Percentiles rank a stretch among this genome's conserved stretches.
Evolutionary conservation across 2,113 vertebrate species (phyloP).

Genomic region (Catharus minimus): DNA sequence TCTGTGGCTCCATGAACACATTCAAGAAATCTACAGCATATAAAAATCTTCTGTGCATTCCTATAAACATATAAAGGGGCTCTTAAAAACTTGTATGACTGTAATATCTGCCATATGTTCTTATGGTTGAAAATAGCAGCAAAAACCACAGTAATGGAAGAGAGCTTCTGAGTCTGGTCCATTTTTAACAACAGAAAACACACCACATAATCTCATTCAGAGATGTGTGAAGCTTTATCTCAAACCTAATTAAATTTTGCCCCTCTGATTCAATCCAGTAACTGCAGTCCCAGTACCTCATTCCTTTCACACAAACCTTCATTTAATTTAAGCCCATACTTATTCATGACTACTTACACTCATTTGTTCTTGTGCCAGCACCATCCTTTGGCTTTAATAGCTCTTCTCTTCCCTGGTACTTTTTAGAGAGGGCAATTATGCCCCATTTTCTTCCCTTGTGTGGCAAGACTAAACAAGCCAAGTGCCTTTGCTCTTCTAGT

Average conservation of each 20-base stretch:
- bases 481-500: background rate
- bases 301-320: background rate
- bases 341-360: background rate
- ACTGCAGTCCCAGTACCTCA: background rate
- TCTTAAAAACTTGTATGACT: background rate
- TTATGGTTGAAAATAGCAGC: background rate
- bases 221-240: background rate
- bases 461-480: background rate
- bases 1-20: background rate
- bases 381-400: background rate
- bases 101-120: background rate
- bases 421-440: background rate
- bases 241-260: slow-evolving; percentile 22
- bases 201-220: background rate
- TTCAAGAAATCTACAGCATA: background rate
- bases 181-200: background rate
- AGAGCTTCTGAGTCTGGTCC: background rate
- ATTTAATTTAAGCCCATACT: background rate
- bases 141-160: background rate
- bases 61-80: background rate
- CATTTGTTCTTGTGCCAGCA: background rate
- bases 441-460: background rate
- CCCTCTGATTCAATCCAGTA: background rate
- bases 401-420: background rate
- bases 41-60: background rate